Evolutionary conservation across 2,888 invertebrate species (phyloP).

Genomic region (Ophioninae sp.): DNA sequence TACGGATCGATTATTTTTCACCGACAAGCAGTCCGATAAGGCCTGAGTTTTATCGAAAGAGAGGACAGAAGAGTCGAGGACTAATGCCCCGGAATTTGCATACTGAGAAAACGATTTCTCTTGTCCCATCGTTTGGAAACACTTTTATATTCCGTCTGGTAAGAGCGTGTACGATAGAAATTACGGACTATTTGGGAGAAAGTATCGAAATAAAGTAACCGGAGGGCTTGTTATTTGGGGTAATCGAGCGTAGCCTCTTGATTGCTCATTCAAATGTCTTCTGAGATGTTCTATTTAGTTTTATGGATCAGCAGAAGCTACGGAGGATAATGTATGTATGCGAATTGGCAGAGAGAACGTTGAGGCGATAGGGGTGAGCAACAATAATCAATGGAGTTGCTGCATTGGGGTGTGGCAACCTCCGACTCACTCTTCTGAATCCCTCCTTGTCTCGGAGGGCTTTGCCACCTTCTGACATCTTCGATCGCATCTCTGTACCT

Average conservation of each 20-base stretch:
- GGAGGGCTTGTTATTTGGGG: too few species aligned
- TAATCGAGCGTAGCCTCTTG: too few species aligned
- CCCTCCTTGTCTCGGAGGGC: slow-evolving; percentile 59
- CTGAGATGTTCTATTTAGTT: too few species aligned
- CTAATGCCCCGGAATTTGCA: too few species aligned
- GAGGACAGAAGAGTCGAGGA: background rate
- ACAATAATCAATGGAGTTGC: slow-evolving; percentile 80
- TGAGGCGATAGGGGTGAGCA: slow-evolving; percentile 64
- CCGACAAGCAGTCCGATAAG: background rate
- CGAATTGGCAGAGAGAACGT: slow-evolving; percentile 36
- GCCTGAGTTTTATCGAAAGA: background rate
- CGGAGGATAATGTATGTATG: background rate
- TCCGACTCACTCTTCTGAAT: slow-evolving; percentile 65
- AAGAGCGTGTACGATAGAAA: background rate
- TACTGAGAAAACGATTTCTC: too few species aligned
- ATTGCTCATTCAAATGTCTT: too few species aligned
- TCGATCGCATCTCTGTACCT: slow-evolving; percentile 73
- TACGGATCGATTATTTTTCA: slow-evolving; percentile 43
- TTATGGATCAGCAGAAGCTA: too few species aligned
- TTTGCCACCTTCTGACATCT: slow-evolving; percentile 76
- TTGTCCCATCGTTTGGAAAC: too few species aligned
- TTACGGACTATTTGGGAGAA: too few species aligned
- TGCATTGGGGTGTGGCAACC: slow-evolving; percentile 80
- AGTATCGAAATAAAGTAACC: too few species aligned
- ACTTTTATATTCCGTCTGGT: background rate